Percentiles rank a stretch among this genome's conserved stretches.
Conservation (phyloP, 2,113 vertebrate species). For the Brachyistius frenatus region DNA sequence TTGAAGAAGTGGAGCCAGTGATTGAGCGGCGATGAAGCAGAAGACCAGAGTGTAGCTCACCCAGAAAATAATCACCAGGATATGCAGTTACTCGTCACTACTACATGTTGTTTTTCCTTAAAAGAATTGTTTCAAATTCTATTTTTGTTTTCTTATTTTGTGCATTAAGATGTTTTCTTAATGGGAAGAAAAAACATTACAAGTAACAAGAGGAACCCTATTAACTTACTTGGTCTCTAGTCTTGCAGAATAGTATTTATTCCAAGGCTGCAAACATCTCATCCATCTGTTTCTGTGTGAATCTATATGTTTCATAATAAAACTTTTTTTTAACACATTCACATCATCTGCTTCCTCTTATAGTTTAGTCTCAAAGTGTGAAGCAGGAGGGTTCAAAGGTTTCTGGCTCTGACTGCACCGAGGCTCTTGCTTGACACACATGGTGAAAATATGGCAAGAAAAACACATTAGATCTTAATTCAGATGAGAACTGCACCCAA, state of each 20-base stretch:
- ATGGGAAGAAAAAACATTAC: not conserved
- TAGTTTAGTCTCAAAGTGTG: not conserved
- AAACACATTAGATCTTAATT: slow-evolving; percentile 35
- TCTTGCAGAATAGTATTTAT: not conserved
- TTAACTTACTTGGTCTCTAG: not conserved
- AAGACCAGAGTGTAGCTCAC: not conserved
- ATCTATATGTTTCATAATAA: not conserved
- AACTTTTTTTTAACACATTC: not conserved
- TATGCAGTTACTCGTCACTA: not conserved
- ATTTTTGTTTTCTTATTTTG: not conserved
- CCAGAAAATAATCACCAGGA: not conserved
- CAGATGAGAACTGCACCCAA: slow-evolving; percentile 50
- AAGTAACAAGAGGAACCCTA: not conserved
- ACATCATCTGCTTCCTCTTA: not conserved
- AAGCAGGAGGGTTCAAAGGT: slow-evolving; percentile 8
- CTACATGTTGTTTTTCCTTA: not conserved
- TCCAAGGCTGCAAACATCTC: not conserved
- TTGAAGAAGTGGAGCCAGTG: slow-evolving; percentile 1
- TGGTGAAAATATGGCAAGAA: slow-evolving; percentile 9
- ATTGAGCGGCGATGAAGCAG: not conserved
- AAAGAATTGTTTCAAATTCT: slow-evolving; percentile 1
- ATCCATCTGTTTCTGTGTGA: no score
- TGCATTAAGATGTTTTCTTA: not conserved
- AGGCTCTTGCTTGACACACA: slow-evolving; percentile 5
- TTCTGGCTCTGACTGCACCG: not conserved